Percentiles rank a stretch among this genome's conserved stretches.
Evolutionary conservation across 2,113 vertebrate genomes (phyloP).

Genomic region (Motacilla alba): DNA sequence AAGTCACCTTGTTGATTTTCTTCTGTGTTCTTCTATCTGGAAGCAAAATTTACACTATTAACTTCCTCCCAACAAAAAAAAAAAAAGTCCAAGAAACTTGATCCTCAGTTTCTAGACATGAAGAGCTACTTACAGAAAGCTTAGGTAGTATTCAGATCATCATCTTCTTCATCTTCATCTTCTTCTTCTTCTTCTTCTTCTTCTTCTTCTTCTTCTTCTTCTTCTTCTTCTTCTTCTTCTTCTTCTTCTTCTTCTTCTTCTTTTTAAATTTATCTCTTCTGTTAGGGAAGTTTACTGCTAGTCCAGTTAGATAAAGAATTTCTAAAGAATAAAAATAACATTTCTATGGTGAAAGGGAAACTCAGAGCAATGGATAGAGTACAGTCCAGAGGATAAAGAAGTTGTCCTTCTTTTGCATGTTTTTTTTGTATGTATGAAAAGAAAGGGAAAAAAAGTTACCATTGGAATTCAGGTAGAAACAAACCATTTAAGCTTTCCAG

Average conservation of each 20-base stretch:
- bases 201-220: no score
- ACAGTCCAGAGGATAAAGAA: not conserved
- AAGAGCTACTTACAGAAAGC: not conserved
- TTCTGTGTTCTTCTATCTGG: not conserved
- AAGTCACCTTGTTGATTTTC: not conserved
- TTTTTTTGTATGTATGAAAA: not conserved
- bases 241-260: not conserved
- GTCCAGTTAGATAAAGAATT: not conserved
- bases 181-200: no score
- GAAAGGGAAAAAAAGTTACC: not conserved
- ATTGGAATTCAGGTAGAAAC: not conserved
- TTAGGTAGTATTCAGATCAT: not conserved
- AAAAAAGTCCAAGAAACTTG: not conserved
- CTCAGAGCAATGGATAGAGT: not conserved
- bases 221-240: no score
- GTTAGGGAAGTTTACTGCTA: not conserved
- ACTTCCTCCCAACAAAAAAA: not conserved
- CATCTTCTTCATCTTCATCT: no score
- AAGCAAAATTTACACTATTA: not conserved
- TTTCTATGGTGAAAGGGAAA: not conserved
- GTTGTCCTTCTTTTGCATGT: not conserved
- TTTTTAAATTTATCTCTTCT: not conserved
- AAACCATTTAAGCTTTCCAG: not conserved
- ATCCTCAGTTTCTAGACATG: not conserved
- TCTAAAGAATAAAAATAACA: not conserved